phyloP scores from a whole-genome alignment of 2,797 vertebrate species.

The Petrocephalus sullivani region DNA sequence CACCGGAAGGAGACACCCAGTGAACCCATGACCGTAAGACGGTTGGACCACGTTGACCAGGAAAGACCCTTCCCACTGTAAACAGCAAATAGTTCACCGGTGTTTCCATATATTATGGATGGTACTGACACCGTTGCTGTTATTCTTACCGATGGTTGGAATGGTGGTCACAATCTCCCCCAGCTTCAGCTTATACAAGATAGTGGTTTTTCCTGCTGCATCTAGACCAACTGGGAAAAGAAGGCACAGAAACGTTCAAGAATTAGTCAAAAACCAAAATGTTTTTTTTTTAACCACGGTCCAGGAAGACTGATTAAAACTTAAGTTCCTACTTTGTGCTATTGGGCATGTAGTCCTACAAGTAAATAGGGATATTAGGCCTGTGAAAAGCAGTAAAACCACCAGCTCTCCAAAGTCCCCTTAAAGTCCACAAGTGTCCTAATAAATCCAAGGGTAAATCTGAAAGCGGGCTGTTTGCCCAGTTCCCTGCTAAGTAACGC shows the following conservation, averaged over 20 bases:
- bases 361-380: background rate
- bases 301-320: background rate
- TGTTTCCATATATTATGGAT: background rate
- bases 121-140: background rate
- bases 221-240: slow-evolving; percentile 74
- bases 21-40: background rate
- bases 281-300: background rate
- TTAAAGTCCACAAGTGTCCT: background rate
- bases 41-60: background rate
- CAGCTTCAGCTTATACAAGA: slow-evolving; percentile 84
- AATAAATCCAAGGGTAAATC: background rate
- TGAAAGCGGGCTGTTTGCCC: background rate
- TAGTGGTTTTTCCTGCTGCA: slow-evolving; percentile 87
- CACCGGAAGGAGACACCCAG: background rate
- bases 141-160: slow-evolving; percentile 80
- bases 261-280: background rate
- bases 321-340: background rate
- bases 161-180: slow-evolving; percentile 89
- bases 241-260: background rate
- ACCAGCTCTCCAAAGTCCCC: background rate
- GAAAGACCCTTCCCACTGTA: background rate
- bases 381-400: background rate
- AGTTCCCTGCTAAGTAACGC: background rate
- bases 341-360: background rate
- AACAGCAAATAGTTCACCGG: background rate